Base-by-base conservation (phyloP, 2,113 vertebrate genomes). In the Epinephelus moara region DNA sequence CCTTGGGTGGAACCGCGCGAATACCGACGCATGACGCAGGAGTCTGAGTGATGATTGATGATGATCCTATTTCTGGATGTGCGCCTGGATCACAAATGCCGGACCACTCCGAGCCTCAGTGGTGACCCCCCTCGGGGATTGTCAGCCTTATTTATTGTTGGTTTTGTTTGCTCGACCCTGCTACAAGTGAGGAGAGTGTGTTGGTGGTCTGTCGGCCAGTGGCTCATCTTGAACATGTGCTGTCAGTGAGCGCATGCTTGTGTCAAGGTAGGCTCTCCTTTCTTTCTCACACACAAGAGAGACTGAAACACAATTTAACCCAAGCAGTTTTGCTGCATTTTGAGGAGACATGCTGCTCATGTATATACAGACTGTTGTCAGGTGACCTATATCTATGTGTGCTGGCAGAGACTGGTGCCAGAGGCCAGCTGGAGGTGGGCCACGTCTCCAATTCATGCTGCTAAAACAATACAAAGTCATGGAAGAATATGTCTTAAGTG, bases 21-120 rank as follows among this genome's bases (percentile, higher is more conserved):
- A 89, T 85, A 33, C 80, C 73, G 82, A 88, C 84, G 78, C 90
- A 91, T 92, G 90, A 93, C 87, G 91, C 90, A 92, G 85, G 88
- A 64, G 80, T 89, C 85, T 69, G 82, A 76, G 63, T 45, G 80
- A 53, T 84, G 83, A 84, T 81, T 78, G 78, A 84, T 80, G 86
- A 73, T 78, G 77, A 80, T 81, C 73, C 80, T 84, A 47, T 90
- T 89, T 84, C 40, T 84, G 64, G 62, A 83, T 59, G 62, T 75
- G 81, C 42, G 23, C 56, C 55, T 50, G 50, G 61, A 85, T 80
- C 56, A 42, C 40, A 85, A 61, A 79, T 12, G 19, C 56, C 15
- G 45, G 47, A 77, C 30, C 70, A 40, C 59, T 70, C n/a, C 33
- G 42, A 66, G 47, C 10, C 13, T 17, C 33, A 15, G 64, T 72